Evolutionary conservation across 2,888 invertebrate species (phyloP), one percentile per base, ranked within the genome.

Genomic region (Adineta ricciae): DNA sequence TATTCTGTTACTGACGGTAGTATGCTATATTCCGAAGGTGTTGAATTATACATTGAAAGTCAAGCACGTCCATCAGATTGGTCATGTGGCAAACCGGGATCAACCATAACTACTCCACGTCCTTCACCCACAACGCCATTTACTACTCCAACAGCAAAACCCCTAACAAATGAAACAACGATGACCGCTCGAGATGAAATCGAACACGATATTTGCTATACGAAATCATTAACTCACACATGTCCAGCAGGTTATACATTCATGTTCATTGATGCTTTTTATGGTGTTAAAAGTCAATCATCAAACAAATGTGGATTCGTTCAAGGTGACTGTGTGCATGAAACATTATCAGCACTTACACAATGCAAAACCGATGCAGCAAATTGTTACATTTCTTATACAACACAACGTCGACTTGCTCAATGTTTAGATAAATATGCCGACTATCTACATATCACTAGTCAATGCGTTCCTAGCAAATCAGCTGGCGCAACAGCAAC

Each of bases 401-500:
- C 73, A 38, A 24, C 11, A 21, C 36, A 41, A 41, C 38, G 38
- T 41, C 21, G 41, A n/a, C 41, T 85, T 41, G 50, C 78, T 14
- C 7, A 19, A 19, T 85, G 85, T 73, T 50, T 24, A 56, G 50
- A 84, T 82, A 78, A 78, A 38, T 46, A 52, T 32, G 64, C 85
- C 38, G 85, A 85, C 49, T 85, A 84, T 46, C 9, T 84, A 11
- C 73, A 85, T 41, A 64, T 85, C 11, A 84, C 38, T 49, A 54
- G 50, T 56, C 73, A 84, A 38, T 85, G 85, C 36, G 27, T 84
- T 41, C 85, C 85, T n/a, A 49, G 84, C 84, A 41, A 5, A 78
- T 7, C n/a, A 19, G 24, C 8, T 32, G 78, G 38, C 52, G 27
- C n/a, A 46, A 50, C 49, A 21, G 2, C 36, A 46, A 16, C 19